phyloP scores from a whole-genome alignment of 2,888 invertebrate genomes.

The Sminthurides aquaticus region DNA sequence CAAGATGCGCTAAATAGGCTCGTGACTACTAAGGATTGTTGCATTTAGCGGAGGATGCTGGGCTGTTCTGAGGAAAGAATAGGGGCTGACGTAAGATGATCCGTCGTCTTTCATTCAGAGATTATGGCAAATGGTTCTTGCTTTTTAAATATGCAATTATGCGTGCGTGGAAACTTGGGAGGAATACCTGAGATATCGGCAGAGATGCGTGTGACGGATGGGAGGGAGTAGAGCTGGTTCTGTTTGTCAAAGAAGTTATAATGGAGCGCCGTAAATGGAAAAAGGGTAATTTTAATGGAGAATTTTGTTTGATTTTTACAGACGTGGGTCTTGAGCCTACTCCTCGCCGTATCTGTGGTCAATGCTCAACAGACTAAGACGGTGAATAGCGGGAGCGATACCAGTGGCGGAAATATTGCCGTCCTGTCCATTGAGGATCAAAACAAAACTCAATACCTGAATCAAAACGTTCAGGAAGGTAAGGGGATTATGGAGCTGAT shows the following conservation, averaged over 20 bases:
- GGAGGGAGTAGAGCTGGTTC: too few species aligned
- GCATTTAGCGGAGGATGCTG: too few species aligned
- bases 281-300: not conserved
- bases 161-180: too few species aligned
- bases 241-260: too few species aligned
- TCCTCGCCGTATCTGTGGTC: slow-evolving; percentile 13
- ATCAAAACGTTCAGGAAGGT: slow-evolving; percentile 69
- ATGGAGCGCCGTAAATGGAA: too few species aligned
- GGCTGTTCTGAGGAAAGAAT: too few species aligned
- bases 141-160: too few species aligned
- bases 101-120: too few species aligned
- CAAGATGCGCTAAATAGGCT: too few species aligned
- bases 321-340: slow-evolving; percentile 17
- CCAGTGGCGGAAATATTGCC: slow-evolving; percentile 54
- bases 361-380: slow-evolving; percentile 23
- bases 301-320: slow-evolving; percentile 12
- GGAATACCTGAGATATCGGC: not conserved
- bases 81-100: too few species aligned
- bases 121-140: too few species aligned
- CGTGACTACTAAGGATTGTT: too few species aligned
- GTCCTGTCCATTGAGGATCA: slow-evolving; percentile 63
- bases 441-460: slow-evolving; percentile 66
- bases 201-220: not conserved
- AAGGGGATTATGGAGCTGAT: slow-evolving; percentile 48
- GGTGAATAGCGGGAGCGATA: slow-evolving; percentile 30